phyloP scores from a whole-genome alignment of 1,140 invertebrate genomes.

The Chelonus insularis region DNA sequence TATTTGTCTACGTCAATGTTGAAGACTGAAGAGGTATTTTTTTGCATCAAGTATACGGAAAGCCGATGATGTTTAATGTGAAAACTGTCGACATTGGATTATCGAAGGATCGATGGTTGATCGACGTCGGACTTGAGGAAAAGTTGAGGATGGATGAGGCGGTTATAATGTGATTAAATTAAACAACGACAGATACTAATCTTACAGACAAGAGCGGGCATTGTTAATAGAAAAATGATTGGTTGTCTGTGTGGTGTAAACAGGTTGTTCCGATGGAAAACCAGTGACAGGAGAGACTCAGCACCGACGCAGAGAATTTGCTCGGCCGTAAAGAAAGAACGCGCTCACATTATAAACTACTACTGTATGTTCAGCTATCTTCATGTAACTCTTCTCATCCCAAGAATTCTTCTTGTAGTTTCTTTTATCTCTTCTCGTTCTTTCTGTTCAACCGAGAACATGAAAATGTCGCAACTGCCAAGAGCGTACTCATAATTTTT shows the following conservation, averaged over 20 bases:
- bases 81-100: neutral
- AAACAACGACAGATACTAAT: slow-evolving; percentile 45
- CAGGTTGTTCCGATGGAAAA: slow-evolving; percentile 44
- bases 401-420: slow-evolving; percentile 27
- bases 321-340: slow-evolving; percentile 5
- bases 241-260: slow-evolving; percentile 37
- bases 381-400: slow-evolving; percentile 23
- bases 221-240: slow-evolving; percentile 54
- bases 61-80: neutral
- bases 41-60: too few relatives aligned
- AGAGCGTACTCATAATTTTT: slow-evolving; percentile 11
- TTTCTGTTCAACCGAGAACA: slow-evolving; percentile 24
- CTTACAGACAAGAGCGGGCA: slow-evolving; percentile 39
- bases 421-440: neutral
- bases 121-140: neutral
- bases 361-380: slow-evolving; percentile 1
- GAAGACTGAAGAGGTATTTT: neutral
- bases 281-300: slow-evolving; percentile 27
- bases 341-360: slow-evolving; percentile 11
- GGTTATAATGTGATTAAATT: slow-evolving; percentile 10
- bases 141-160: neutral
- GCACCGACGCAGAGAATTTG: slow-evolving; percentile 7
- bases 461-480: slow-evolving; percentile 31
- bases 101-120: neutral
- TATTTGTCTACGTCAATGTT: slow-evolving; percentile 10